Evolutionary conservation across 37 sponge, comb jelly and placozoan species (phyloP).

Genomic region (Cliona cf. orientalis): DNA sequence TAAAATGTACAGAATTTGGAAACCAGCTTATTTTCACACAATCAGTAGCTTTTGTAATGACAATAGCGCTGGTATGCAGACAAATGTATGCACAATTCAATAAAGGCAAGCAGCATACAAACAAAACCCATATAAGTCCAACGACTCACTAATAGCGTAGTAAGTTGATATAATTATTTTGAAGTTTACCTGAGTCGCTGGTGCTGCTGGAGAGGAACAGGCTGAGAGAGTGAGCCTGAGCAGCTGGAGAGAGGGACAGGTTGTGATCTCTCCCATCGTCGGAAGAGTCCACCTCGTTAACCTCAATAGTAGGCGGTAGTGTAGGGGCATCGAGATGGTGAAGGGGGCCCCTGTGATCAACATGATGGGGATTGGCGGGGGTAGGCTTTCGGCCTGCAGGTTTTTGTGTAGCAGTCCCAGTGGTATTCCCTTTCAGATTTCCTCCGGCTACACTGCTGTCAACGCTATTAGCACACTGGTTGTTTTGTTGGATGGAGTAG

Average conservation of each 20-base stretch:
- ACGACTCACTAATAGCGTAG: too few relatives aligned
- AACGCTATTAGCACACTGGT: neutral
- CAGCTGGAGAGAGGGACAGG: neutral
- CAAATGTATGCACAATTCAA: too few relatives aligned
- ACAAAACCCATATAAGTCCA: too few relatives aligned
- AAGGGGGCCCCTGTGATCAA: too few relatives aligned
- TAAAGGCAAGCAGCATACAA: too few relatives aligned
- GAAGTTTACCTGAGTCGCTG: neutral
- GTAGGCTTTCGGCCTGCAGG: neutral
- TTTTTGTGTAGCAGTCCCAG: neutral
- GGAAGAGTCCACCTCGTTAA: neutral
- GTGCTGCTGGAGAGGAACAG: neutral
- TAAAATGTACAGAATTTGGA: too few relatives aligned
- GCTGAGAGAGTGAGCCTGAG: neutral
- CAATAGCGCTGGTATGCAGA: too few relatives aligned
- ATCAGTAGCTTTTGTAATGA: too few relatives aligned
- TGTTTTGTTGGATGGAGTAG: neutral
- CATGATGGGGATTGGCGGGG: neutral
- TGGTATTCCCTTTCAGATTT: too few relatives aligned
- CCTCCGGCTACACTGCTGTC: too few relatives aligned
- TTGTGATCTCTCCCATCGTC: neutral
- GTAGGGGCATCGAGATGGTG: too few relatives aligned
- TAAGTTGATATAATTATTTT: neutral
- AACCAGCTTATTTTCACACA: too few relatives aligned
- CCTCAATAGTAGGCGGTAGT: neutral